Base-by-base conservation (phyloP, 2,888 invertebrate species). In the Globia sparganii region DNA sequence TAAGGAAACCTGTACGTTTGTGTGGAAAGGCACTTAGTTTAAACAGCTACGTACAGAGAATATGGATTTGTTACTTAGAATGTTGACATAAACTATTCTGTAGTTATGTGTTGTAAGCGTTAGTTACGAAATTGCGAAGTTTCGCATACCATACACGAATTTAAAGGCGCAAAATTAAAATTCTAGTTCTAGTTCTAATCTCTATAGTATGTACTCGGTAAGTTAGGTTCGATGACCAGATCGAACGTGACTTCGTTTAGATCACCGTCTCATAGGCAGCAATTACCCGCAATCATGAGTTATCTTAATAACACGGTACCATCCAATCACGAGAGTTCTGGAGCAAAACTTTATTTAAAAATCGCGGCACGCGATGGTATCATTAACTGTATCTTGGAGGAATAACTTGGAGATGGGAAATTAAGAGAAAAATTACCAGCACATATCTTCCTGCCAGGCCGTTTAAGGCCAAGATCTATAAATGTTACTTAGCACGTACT, bases 191-290 rank as follows among this genome's bases (percentile, higher is more conserved):
- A n/a, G n/a, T n/a, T n/a, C n/a, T n/a, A n/a, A n/a, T n/a, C n/a
- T n/a, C n/a, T n/a, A n/a, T n/a, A n/a, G n/a, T n/a, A n/a, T 28
- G 9, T 13, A 67, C 61, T 65, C 21, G 59, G 53, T 76, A 67
- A 61, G 40, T 34, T 34, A 53, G 65, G 88, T 86, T 87, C 85
- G 70, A 75, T 77, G 80, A 80, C 86, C 81, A 75, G 79, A 76
- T 77, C 78, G 75, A 77, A 81, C 88, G 88, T 87, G 87, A 88
- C 80, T 86, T 58, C 69, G 34, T 76, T 80, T 75, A 53, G 68
- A 80, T 73, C 66, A 74, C 64, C 70, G 70, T 61, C 70, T 69
- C 46, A 18, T 68, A 70, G 72, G 28, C 53, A 81, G 25, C 85
- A 83, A 85, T 86, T 86, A 88, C 66, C 66, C 53, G 37, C 62